Conservation (phyloP, 2,797 vertebrate genomes). For the Acanthornis magna region DNA sequence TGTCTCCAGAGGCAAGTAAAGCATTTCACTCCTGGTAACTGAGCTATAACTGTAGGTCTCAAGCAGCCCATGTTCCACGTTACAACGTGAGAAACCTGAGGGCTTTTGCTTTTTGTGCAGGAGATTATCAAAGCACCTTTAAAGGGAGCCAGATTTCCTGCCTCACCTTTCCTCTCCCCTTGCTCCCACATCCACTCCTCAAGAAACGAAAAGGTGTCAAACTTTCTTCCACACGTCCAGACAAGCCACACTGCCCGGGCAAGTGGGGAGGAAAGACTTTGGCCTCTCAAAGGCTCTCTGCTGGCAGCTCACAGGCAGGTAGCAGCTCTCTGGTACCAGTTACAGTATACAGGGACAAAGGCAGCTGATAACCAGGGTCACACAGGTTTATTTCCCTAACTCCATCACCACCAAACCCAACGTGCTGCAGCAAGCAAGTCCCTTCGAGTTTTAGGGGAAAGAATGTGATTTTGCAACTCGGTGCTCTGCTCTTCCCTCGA, state of each 20-base stretch:
- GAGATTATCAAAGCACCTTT: constrained; percentile 39
- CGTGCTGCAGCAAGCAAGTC: neutral
- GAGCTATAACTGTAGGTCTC: constrained; percentile 25
- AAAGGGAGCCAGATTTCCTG: constrained; percentile 46
- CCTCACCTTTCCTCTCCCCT: constrained; percentile 3
- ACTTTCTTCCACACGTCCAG: neutral
- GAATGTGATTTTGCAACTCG: neutral
- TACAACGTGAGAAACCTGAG: constrained; percentile 21
- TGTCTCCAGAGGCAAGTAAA: constrained; percentile 38
- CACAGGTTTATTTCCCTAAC: neutral
- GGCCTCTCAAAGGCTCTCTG: neutral
- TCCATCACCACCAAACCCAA: neutral
- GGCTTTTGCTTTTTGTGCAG: constrained; percentile 27
- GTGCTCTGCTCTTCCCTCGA: neutral
- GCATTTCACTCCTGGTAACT: constrained; percentile 55
- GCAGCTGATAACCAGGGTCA: neutral
- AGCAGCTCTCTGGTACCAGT: neutral
- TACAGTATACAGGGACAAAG: neutral
- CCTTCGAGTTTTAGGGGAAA: constrained; percentile 13
- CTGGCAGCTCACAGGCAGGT: neutral
- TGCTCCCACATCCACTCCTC: neutral
- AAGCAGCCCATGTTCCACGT: neutral
- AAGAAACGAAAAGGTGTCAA: constrained; percentile 53
- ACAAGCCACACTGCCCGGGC: neutral
- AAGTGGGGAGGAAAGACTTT: neutral